Base-by-base conservation (phyloP, 2,888 invertebrate species). In the Andrena bicolor region DNA sequence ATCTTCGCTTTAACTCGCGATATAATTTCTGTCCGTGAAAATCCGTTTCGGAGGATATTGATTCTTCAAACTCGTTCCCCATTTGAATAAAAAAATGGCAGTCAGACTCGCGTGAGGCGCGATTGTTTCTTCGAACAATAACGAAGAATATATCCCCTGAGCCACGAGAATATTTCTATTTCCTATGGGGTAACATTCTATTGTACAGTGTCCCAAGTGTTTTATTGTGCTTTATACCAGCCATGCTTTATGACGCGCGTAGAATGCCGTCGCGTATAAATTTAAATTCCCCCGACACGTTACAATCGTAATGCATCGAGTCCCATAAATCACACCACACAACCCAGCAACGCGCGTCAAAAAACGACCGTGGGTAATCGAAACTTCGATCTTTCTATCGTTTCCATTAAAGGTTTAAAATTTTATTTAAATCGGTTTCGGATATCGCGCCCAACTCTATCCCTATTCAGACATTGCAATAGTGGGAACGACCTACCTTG, bases 191-290 rank as follows among this genome's bases (percentile, higher is more conserved):
- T 60, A 61, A 60, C 41, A 69, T 51, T 28, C 23, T 26, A n/a
- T 51, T 13, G 8, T 13, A 16, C n/a, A 16, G 51, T 16, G 13
- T 2, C 13, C 28, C 23, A 20, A 30, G 28, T 61, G 48, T 61
- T 70, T 76, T 35, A 51, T 76, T 28, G 23, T 35, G 32, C 28
- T 70, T 70, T 35, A 63, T 56, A 41, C 30, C 41, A 16, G 10
- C 41, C 56, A 48, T 66, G 66, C 66, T 66, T 74, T 41, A 48
- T 68, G 72, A 63, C 51, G 30, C 53, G 41, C 2, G 10, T 23
- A 32, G 53, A 71, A 41, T 41, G n/a, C 72, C 48, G 76, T 56
- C 63, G 28, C 63, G 61, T 76, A 71, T 30, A 63, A 76, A 71
- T 76, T 71, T 16, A 48, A 63, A 76, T 76, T 56, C 51, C 23